Base-by-base conservation (phyloP, 2,888 invertebrate genomes). In the Ormyrus rosae region DNA sequence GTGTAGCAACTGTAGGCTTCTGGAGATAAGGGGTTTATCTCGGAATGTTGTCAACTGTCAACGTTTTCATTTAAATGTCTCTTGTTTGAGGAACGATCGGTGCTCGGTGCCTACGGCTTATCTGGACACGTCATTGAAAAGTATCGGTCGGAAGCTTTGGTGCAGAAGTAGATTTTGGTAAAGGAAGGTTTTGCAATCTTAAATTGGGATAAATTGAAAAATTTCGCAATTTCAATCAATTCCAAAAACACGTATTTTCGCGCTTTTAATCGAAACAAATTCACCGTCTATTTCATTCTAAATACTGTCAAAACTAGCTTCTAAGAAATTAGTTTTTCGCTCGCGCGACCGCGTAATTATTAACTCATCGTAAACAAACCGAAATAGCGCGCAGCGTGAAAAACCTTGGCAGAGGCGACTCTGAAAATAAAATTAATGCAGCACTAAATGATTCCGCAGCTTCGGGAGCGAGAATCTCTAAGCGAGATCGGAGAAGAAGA, bases 1-100 rank as follows among this genome's bases (percentile, higher is more conserved):
- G 51, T 8, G 19, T 19, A 13, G n/a, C 6, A 53, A 11, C 50
- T 48, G 51, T 45, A 8, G n/a, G 46, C 53, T 68, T 68, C 55
- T 2, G n/a, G 1, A 0, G 75, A 76, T 76, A 76, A 68, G 69
- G 69, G 19, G 46, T 69, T 75, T 76, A 69, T 68, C 71, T 71
- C 8, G 45, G 19, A 71, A 51, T 51, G n/a, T 5, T 56, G 19
- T n/a, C 19, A 69, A 8, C 3, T 11, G 50, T 46, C 45, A 51
- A 51, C 19, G 51, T 61, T 71, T 51, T 51, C 34, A 51, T 51
- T 71, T 11, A 50, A 71, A 45, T 61, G 6, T 11, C 51, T 0
- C 7, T 45, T 55, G 55, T 68, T 19, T 68, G 45, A 68, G 45
- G 45, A 55, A 10, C 10, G 10, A 53, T 56, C 34, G 34, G 8